Evolutionary conservation across 2,888 invertebrate genomes (phyloP).

Genomic region (Rugalucina vietnamica): DNA sequence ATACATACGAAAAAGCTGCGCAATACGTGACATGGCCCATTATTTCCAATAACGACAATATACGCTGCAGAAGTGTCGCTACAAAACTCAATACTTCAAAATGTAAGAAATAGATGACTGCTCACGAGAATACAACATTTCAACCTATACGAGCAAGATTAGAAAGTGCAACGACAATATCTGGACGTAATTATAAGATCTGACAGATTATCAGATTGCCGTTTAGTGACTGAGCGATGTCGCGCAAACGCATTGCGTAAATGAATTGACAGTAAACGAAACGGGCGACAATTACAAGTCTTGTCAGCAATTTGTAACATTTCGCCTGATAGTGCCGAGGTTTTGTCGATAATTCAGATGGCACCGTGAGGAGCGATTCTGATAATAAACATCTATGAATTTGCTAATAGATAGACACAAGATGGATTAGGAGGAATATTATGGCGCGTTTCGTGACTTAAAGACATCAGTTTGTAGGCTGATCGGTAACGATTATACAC

Average conservation of each 20-base stretch:
- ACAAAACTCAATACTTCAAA: not conserved
- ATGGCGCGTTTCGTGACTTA: not conserved
- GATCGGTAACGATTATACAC: not conserved
- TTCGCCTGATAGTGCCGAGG: not conserved
- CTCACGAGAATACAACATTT: too few relatives aligned
- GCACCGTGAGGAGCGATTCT: not conserved
- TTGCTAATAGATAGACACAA: not conserved
- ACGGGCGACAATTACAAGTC: too few relatives aligned
- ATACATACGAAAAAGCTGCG: too few relatives aligned
- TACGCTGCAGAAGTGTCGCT: not conserved
- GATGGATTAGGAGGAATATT: not conserved
- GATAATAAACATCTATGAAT: not conserved
- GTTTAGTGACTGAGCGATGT: too few relatives aligned
- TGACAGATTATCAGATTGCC: too few relatives aligned
- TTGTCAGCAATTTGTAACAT: constrained; percentile 1
- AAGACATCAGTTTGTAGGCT: not conserved
- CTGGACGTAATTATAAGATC: too few relatives aligned
- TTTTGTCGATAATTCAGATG: not conserved
- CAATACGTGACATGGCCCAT: too few relatives aligned
- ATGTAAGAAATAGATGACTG: not conserved
- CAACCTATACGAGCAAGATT: too few relatives aligned
- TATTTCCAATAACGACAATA: not conserved
- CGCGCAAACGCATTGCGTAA: too few relatives aligned
- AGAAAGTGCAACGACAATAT: too few relatives aligned
- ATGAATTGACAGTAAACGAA: too few relatives aligned